Evolutionary conservation across 2,888 invertebrate genomes (phyloP), one percentile per base, ranked within the genome.

Genomic region (Spatulosminthurus flaviceps): DNA sequence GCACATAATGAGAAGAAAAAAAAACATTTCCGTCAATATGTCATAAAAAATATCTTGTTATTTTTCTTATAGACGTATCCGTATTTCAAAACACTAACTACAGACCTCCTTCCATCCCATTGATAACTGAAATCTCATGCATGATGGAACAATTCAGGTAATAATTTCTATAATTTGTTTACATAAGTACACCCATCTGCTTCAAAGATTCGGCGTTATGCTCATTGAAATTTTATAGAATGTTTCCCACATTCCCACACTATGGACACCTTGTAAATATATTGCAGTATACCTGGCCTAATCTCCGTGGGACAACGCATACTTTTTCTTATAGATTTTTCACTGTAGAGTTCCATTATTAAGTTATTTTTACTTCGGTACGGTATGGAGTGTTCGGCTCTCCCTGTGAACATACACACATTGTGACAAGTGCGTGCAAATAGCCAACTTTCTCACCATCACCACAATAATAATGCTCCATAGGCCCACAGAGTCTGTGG

Each of bases 221-320:
- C 41, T 13, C 9, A 13, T 41, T 41, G 41, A 13, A 13, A 41
- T 41, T 41, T 41, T 41, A 51, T 2, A 51, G 51, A 51, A 51
- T 13, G 16, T n/a, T n/a, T n/a, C n/a, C n/a, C n/a, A n/a, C 51
- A 43, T 42, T 51, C 26, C 51, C 43, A 43, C 24, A 72, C 13
- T 21, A 41, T 11, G 5, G 51, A 72, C n/a, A n/a, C n/a, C n/a
- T n/a, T n/a, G n/a, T n/a, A n/a, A n/a, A n/a, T n/a, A n/a, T n/a
- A 72, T 72, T 51, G 51, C 51, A 16, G 4, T 21, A 28, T 13
- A 1, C n/a, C 9, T 69, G 28, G 43, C 42, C 72, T 51, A 72
- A 72, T 72, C 72, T 72, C 72, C 72, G 72, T 51, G 22, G 43
- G 72, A 72, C 72, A 43, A 9, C 51, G 13, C 51, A 43, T 51